These are phyloP conservation scores for Leguminivora glycinivorella DNA, from an alignment of 1,140 invertebrate genomes.

Conservation along the genomic window DNA sequence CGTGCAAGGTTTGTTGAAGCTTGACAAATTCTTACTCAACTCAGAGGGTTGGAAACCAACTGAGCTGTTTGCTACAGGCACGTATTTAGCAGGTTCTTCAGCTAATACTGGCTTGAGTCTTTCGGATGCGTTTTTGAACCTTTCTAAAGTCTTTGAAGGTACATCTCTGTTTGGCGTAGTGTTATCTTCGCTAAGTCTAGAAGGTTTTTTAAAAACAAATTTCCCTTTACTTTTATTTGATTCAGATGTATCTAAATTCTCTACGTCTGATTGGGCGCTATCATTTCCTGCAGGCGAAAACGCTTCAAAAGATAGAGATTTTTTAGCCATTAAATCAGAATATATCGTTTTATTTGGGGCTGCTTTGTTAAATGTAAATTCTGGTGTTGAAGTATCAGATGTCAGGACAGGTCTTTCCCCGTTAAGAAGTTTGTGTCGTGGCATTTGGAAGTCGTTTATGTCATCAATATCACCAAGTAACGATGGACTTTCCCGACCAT, in stretches of 20 bases:
- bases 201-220: constrained; percentile 73
- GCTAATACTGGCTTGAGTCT: constrained; percentile 60
- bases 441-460: constrained; percentile 50
- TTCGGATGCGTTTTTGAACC: constrained; percentile 59
- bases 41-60: constrained; percentile 62
- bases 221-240: constrained; percentile 59
- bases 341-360: constrained; percentile 47
- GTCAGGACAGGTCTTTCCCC: constrained; percentile 30
- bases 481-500: constrained; percentile 38
- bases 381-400: constrained; percentile 51
- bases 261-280: constrained; percentile 40
- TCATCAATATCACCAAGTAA: constrained; percentile 39
- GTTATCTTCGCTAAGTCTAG: constrained; percentile 44
- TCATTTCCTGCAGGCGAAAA: constrained; percentile 45
- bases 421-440: constrained; percentile 33
- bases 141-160: constrained; percentile 64
- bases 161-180: constrained; percentile 44
- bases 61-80: constrained; percentile 61
- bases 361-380: constrained; percentile 39
- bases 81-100: constrained; percentile 41
- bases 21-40: constrained; percentile 48
- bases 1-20: constrained; percentile 42
- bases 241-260: constrained; percentile 39
- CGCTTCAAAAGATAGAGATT: constrained; percentile 51
- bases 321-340: constrained; percentile 48